phyloP scores from a whole-genome alignment of 2,797 vertebrate species.

The Streptopelia turtur region DNA sequence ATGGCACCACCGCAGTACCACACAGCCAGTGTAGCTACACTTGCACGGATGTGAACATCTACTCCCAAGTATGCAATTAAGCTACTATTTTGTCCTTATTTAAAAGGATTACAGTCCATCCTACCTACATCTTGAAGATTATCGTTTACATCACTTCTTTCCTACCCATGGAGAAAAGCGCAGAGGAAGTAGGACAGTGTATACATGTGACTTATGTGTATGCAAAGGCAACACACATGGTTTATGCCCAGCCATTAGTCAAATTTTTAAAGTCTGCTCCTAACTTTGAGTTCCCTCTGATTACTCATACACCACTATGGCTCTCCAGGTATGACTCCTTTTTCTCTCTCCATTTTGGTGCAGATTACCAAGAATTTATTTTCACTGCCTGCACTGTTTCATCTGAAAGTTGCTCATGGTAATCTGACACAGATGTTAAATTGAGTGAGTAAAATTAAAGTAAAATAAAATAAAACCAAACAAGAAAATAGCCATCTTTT shows the following conservation, averaged over 20 bases:
- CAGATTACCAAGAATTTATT: neutral
- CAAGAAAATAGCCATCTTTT: neutral
- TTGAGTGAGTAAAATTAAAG: neutral
- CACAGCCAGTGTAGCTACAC: neutral
- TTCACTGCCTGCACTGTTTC: neutral
- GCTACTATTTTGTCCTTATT: neutral
- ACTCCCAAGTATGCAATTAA: neutral
- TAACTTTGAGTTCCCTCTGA: neutral
- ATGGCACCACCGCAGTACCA: neutral
- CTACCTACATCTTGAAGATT: neutral
- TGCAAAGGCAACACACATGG: neutral
- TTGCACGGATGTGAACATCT: neutral
- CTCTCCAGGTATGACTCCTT: neutral
- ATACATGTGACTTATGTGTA: fast-evolving
- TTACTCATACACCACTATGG: too few species aligned
- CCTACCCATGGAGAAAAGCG: fast-evolving
- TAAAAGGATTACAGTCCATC: neutral
- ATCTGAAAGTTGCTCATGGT: neutral
- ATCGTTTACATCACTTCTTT: neutral
- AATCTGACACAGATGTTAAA: neutral
- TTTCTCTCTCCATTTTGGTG: fast-evolving
- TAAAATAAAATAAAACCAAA: neutral
- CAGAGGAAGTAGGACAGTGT: neutral
- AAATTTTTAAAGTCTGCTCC: neutral
- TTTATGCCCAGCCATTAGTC: neutral